Evolutionary conservation across 2,113 vertebrate genomes (phyloP), one percentile per base, ranked within the genome.

Genomic region (Colistium nudipinnis): DNA sequence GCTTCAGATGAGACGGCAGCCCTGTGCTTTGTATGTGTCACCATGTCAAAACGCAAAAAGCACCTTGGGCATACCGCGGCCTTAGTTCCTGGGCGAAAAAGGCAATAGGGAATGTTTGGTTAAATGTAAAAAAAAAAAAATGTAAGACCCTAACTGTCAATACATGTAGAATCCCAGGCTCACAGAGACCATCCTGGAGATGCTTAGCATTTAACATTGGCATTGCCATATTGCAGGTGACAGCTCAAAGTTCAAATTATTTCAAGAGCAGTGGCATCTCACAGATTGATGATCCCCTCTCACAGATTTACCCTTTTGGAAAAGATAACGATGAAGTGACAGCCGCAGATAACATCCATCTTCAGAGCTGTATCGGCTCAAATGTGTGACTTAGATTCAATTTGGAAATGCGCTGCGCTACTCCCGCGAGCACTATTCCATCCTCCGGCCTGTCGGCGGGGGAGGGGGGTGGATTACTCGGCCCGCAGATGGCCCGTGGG

Each of bases 1-100:
- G 47, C 47, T 74, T 22, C 25, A 57, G 38, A 62, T 45, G 53
- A 70, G 20, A 49, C 36, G 14, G 33, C 20, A 19, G 19, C 17
- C 3, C 51, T 8, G n/a, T 60, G 31, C 20, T 45, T 31, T 56
- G 43, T 19, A 27, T 38, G 14, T 54, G 35, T 59, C 53, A 38
- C 17, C 3, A 12, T 38, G 41, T 45, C 22, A 19, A 22, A 28
- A 47, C 17, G 60, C 12, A 13, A 57, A n/a, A 56, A 74, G 22
- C 53, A 44, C 17, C 33, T 33, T 41, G 53, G 31, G 55, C 38
- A 45, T 7, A 7, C 16, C 24, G 64, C 38, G 59, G 27, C 33
- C 49, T 19, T 19, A 47, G 41, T 62, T 44, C 44, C 33, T 55
- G 53, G 1, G 17, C 47, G 51, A 67, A 7, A 62, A 70, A 82